Evolutionary conservation across 2,888 invertebrate genomes (phyloP).

Genomic region (Pandemis corylana): DNA sequence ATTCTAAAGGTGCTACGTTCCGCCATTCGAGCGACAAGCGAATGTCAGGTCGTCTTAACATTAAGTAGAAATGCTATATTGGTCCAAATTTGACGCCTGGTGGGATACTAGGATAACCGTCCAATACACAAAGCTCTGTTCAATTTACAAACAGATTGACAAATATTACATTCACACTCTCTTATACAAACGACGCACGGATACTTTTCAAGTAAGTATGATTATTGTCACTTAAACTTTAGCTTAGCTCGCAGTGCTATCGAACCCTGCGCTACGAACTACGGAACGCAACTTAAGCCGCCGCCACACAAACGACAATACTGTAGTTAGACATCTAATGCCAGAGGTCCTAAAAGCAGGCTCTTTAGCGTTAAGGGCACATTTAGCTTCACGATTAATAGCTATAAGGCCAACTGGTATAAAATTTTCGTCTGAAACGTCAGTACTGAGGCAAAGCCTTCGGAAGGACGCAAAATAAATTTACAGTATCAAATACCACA

Average conservation of each 20-base stretch:
- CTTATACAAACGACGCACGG: conserved; percentile 16
- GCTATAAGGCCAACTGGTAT: conserved; percentile 8
- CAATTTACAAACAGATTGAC: not conserved
- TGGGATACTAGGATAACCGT: conserved; percentile 29
- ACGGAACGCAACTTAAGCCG: conserved; percentile 3
- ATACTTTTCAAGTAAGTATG: conserved; percentile 2
- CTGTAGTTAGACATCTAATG: not conserved
- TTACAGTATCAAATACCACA: not conserved
- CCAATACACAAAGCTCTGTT: not conserved
- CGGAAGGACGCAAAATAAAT: not conserved
- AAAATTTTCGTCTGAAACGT: conserved; percentile 7
- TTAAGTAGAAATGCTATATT: conserved; percentile 30
- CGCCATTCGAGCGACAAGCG: conserved; percentile 2
- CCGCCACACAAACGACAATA: conserved; percentile 11
- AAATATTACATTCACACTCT: conserved; percentile 22
- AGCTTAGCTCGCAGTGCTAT: conserved; percentile 7
- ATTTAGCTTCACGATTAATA: conserved; percentile 1
- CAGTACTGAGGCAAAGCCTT: conserved; percentile 3
- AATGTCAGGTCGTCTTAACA: conserved; percentile 15
- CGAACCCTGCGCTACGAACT: conserved; percentile 14
- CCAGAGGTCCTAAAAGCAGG: not conserved
- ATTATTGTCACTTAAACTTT: not conserved
- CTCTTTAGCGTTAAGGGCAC: not conserved
- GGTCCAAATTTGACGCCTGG: conserved; percentile 33
- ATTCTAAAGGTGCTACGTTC: conserved; percentile 10